Conservation (phyloP, 1,140 invertebrate species). For the Lethocerus indicus region DNA sequence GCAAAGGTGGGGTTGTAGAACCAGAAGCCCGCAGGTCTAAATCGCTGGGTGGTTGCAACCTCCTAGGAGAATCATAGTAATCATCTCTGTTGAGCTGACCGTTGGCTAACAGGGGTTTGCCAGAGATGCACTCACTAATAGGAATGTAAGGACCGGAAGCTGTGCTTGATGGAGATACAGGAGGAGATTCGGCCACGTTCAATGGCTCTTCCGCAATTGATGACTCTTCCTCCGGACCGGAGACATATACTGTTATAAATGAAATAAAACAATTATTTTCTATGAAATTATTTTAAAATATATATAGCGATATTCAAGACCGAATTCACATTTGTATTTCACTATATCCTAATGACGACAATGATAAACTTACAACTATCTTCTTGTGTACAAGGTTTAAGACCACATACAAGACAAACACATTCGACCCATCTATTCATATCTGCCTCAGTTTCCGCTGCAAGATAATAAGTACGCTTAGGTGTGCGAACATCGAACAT, state of each 20-base stretch:
- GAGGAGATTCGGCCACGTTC: constrained; percentile 31
- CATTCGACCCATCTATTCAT: constrained; percentile 93
- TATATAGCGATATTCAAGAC: too few species aligned
- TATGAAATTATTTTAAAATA: too few species aligned
- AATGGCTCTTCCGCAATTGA: constrained; percentile 12
- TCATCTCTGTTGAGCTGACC: constrained; percentile 13
- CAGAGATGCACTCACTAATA: constrained; percentile 80
- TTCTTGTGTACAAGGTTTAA: constrained; percentile 60
- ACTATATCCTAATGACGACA: too few species aligned
- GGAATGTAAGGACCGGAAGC: constrained; percentile 59
- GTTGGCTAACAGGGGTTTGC: constrained; percentile 34
- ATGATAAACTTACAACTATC: constrained; percentile 31
- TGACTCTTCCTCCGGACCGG: constrained; percentile 8
- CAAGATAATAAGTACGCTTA: constrained; percentile 76
- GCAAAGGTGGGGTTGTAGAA: constrained; percentile 25
- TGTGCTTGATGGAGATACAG: constrained; percentile 34
- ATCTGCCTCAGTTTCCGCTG: constrained; percentile 74
- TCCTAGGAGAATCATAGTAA: constrained; percentile 35
- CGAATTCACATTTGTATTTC: too few species aligned
- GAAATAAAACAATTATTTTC: constrained; percentile 9
- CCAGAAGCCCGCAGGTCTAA: constrained; percentile 15
- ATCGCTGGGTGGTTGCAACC: constrained; percentile 20
- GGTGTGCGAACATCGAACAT: constrained; percentile 83
- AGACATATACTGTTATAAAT: constrained; percentile 16
- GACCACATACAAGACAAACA: constrained; percentile 79